Percentiles rank a stretch among this genome's conserved stretches.
These are phyloP conservation scores for Tineola bisselliella DNA, from an alignment of 2,888 invertebrate genomes.

Conservation along the genomic window DNA sequence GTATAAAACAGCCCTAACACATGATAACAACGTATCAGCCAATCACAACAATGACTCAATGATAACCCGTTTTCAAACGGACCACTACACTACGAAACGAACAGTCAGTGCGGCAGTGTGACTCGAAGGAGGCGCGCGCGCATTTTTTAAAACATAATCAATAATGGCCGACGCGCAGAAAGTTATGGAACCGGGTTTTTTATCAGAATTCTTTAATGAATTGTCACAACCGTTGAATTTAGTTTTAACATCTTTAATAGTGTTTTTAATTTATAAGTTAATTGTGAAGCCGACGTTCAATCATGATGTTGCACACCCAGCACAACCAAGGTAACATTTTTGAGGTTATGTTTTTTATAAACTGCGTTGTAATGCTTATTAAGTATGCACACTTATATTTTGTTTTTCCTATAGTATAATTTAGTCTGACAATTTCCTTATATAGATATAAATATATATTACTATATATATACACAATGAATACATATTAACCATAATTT, in stretches of 20 bases:
- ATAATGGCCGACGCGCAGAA: slow-evolving; percentile 2
- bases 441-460: too few relatives aligned
- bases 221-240: slow-evolving; percentile 10
- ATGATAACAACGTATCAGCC: not conserved
- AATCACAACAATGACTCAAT: not conserved
- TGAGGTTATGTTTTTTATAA: slow-evolving; percentile 1
- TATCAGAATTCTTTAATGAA: slow-evolving; percentile 2
- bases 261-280: slow-evolving; percentile 12
- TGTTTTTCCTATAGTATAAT: too few relatives aligned
- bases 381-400: too few relatives aligned
- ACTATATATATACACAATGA: too few relatives aligned
- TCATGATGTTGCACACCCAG: not conserved
- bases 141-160: not conserved
- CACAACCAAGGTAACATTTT: slow-evolving; percentile 9
- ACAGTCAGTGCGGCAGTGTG: not conserved
- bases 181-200: not conserved
- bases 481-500: too few relatives aligned
- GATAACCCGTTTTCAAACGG: not conserved
- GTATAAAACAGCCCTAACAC: not conserved
- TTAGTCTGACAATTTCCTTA: too few relatives aligned
- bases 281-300: slow-evolving; percentile 8
- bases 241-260: slow-evolving; percentile 8
- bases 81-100: not conserved
- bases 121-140: not conserved
- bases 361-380: not conserved